Evolutionary conservation across 2,797 vertebrate genomes (phyloP), one percentile per base, ranked within the genome.

Genomic region (Pangasius djambal): DNA sequence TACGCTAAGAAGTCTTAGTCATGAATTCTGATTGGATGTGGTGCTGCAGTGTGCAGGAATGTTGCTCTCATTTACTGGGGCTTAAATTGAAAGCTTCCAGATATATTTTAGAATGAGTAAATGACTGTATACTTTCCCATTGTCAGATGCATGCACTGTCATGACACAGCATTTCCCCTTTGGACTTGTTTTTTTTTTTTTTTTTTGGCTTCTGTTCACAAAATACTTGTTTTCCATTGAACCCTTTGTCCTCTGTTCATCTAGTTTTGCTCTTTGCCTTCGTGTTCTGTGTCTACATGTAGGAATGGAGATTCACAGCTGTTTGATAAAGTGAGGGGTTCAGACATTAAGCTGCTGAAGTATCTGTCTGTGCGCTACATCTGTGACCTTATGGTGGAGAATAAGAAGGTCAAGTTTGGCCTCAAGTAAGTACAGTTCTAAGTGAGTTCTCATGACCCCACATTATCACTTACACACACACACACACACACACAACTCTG

Each of bases 391-490:
- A 99, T 99, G 98, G 98, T 99, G 93, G 98, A 99, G 94, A 99
- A 99, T 95, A 99, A 99, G 97, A 99, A 99, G 94, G 98, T 99
- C 93, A 99, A 99, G 95, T 99, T 99, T 96, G 98, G 98, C 92
- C 95, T 99, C 88, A 99, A 99, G 98, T 99, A 95, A 98, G 98
- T 88, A 57, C 85, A 89, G 85, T 81, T 89, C 72, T n/a, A 5
- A 74, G 34, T 88, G 34, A 44, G 77, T 78, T 87, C 67, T 72
- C 72, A 37, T 83, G 82, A 55, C 13, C 40, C 69, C 63, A 50
- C 20, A 50, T 72, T 31, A 37, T 86, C 28, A 28, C 74, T 16
- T 28, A 16, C 74, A 28, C 69, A 65, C 57, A 67, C 50, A 34
- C 50, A 70, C 40, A 48, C 72, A 25, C 69, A 63, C 69, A 84